Base-by-base conservation (phyloP, 2,797 vertebrate species). In the Spizella passerina region DNA sequence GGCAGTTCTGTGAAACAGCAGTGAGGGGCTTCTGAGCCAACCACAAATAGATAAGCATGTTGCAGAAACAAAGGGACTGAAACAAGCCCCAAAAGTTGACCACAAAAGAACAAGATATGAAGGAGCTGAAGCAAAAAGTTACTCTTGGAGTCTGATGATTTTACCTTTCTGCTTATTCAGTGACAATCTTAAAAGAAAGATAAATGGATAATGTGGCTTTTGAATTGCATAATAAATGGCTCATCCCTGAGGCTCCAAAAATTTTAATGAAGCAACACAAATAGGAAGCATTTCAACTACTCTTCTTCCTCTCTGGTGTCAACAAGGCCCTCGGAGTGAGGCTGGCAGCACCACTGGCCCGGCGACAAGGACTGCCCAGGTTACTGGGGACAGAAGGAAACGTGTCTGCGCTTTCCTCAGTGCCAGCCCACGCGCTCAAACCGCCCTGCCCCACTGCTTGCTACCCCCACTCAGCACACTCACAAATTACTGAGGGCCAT, bases 11-110 rank as follows among this genome's bases (percentile, higher is more conserved):
- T 6, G 12, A 68, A 63, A 52, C 8, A 75, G 47, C 9, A 55
- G 7, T 38, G 79, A 64, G 19, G 3, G n/a, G 22, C 38, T 79
- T 63, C n/a, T 41, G 18, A 79, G n/a, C 6, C 57, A 83, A 10
- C 6, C 26, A 29, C 47, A 69, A 63, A 57, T 1, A 17, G n/a
- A 68, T 9, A 19, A 19, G 10, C 0, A 0, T 5, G 7, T 22
- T 87, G 29, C 75, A 92, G 57, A 77, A 66, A 82, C 10, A 68
- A 41, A 71, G 1, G 10, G 24, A 63, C 15, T 24, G 49, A 36
- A n/a, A 78, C n/a, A n/a, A n/a, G n/a, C 0, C 1, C 22, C 4
- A 1, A 73, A 82, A 82, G 14, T 56, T 82, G 30, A 26, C 19
- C 41, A 65, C 61, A 55, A 82, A 73, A 70, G 10, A 71, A 14